phyloP scores from a whole-genome alignment of 2,113 vertebrate genomes.

The Alligator sinensis region DNA sequence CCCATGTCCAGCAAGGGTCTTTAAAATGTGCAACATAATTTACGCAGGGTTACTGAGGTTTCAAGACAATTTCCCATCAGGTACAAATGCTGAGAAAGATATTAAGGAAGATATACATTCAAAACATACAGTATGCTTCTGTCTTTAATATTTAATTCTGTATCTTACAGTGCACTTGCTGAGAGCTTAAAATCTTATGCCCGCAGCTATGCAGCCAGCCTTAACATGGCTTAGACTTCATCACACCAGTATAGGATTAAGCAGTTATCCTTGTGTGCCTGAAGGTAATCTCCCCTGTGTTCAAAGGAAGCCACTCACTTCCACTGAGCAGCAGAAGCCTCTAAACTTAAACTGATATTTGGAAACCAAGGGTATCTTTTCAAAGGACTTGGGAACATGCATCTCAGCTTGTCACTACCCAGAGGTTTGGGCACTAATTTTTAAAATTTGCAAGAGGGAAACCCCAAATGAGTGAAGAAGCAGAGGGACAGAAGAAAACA shows the following conservation, averaged over 20 bases:
- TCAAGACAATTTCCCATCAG: not conserved
- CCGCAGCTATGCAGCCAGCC: not conserved
- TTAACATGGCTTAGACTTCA: not conserved
- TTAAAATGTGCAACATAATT: not conserved
- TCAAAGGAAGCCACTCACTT: not conserved
- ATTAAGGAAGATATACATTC: not conserved
- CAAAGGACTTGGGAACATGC: not conserved
- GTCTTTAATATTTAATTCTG: not conserved
- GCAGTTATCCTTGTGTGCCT: not conserved
- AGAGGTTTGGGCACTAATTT: not conserved
- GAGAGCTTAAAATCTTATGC: not conserved
- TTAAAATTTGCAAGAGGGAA: not conserved
- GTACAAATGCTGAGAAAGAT: not conserved
- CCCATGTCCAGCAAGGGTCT: not conserved
- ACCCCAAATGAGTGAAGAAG: not conserved
- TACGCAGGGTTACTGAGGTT: not conserved
- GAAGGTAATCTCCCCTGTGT: not conserved
- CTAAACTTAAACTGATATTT: not conserved
- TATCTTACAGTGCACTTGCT: not conserved
- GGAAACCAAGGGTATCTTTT: not conserved
- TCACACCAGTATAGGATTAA: not conserved
- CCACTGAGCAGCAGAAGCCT: not conserved
- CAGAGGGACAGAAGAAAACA: not conserved
- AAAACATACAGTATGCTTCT: not conserved
- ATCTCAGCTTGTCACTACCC: not conserved